These are phyloP conservation scores for Mythimna albipuncta DNA, from an alignment of 2,888 invertebrate species.

Conservation along the genomic window DNA sequence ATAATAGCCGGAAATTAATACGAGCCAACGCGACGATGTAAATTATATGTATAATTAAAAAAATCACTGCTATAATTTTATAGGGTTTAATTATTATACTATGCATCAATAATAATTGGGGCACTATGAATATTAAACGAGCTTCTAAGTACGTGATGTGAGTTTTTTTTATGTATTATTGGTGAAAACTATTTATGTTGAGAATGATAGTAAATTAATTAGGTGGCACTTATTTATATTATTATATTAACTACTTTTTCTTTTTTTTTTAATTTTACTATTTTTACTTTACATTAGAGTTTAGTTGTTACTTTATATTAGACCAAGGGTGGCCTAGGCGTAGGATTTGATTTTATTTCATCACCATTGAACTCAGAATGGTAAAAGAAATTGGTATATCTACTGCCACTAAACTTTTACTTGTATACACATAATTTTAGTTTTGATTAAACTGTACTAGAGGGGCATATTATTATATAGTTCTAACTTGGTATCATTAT, in stretches of 20 bases:
- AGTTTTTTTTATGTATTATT: constrained; percentile 13
- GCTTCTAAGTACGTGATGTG: constrained; percentile 32
- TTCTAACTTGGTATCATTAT: too few relatives aligned
- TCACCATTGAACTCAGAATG: too few relatives aligned
- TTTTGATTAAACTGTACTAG: not conserved
- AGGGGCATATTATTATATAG: too few relatives aligned
- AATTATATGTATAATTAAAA: constrained; percentile 76
- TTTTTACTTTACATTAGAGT: not conserved
- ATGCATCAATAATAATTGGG: constrained; percentile 49
- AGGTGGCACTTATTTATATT: not conserved
- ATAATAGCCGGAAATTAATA: constrained; percentile 83
- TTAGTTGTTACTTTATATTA: not conserved
- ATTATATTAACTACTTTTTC: too few relatives aligned
- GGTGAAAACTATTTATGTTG: constrained; percentile 19
- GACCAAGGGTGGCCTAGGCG: not conserved
- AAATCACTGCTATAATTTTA: constrained; percentile 65
- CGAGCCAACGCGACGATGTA: constrained; percentile 71
- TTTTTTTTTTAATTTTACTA: too few relatives aligned
- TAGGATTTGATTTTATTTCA: too few relatives aligned
- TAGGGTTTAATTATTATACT: constrained; percentile 64
- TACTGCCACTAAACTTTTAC: not conserved
- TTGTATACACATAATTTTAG: not conserved
- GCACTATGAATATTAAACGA: constrained; percentile 38
- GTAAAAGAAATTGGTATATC: too few relatives aligned
- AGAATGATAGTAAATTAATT: constrained; percentile 2